Conservation (phyloP, 2,797 vertebrate genomes). For the Huso huso region DNA sequence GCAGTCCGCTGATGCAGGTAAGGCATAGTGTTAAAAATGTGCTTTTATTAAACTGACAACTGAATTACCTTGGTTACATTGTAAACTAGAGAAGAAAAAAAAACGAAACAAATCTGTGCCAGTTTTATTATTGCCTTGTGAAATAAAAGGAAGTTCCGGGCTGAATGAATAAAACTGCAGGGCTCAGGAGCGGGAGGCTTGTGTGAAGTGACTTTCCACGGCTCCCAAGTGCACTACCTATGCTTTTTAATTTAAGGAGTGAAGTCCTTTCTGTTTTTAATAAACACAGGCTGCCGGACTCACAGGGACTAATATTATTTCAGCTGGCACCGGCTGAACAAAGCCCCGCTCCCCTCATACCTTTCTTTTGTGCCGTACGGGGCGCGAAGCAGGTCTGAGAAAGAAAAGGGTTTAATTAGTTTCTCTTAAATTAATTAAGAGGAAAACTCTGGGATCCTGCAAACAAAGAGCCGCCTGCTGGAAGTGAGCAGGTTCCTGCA, state of each 20-base stretch:
- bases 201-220: slow-evolving; percentile 46
- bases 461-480: slow-evolving; percentile 2
- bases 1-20: no score
- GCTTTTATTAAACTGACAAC: no score
- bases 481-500: slow-evolving; percentile 56
- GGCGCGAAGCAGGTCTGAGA: slow-evolving; percentile 47
- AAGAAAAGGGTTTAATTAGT: slow-evolving; percentile 69
- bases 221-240: slow-evolving; percentile 52
- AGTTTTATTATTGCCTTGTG: slow-evolving; percentile 59
- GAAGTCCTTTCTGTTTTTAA: slow-evolving; percentile 58
- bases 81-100: not conserved
- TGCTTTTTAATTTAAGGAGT: slow-evolving; percentile 44
- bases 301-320: slow-evolving; percentile 62
- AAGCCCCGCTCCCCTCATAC: slow-evolving; percentile 39
- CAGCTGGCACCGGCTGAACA: slow-evolving; percentile 54
- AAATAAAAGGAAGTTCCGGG: slow-evolving; percentile 49
- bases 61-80: no score
- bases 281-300: slow-evolving; percentile 50
- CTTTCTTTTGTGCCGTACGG: slow-evolving; percentile 51
- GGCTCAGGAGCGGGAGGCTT: slow-evolving; percentile 36
- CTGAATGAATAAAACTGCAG: slow-evolving; percentile 54
- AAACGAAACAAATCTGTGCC: slow-evolving; percentile 33
- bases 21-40: no score
- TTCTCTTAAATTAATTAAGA: slow-evolving; percentile 71
- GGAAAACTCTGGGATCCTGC: slow-evolving; percentile 37